Percentiles rank a stretch among this genome's conserved stretches.
Conservation (phyloP, 1,140 invertebrate genomes). For the Aleiodes sp. region DNA sequence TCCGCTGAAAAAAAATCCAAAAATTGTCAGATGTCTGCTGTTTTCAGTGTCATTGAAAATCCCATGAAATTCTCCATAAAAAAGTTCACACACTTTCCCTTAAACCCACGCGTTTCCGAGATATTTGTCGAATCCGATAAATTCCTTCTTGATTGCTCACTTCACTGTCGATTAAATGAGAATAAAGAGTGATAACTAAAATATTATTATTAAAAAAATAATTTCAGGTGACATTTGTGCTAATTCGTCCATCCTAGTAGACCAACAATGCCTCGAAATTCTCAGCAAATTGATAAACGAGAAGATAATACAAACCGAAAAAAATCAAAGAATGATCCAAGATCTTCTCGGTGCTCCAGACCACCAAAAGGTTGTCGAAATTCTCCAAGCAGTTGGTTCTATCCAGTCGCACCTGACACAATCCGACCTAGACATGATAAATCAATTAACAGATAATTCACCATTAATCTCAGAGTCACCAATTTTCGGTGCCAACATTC, state of each 20-base stretch:
- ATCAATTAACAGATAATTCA: neutral
- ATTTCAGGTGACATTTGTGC: slow-evolving; percentile 18
- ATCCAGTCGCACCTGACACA: slow-evolving; percentile 16
- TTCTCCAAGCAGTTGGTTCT: neutral
- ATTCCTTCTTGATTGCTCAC: no score
- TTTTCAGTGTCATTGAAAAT: no score
- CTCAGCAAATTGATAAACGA: neutral
- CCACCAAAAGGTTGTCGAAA: neutral
- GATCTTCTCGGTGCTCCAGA: neutral
- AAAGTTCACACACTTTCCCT: no score
- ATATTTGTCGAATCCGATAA: no score
- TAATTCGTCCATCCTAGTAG: neutral
- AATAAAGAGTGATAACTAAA: no score
- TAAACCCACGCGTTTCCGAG: no score
- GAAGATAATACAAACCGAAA: neutral
- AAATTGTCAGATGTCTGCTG: no score
- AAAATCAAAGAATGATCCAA: neutral
- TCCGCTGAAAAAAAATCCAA: no score
- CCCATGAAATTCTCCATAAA: no score
- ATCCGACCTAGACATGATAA: neutral
- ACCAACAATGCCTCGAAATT: slow-evolving; percentile 13
- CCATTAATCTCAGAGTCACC: neutral
- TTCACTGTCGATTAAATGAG: no score
- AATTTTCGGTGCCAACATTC: neutral
- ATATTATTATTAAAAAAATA: no score